phyloP scores from a whole-genome alignment of 2,113 vertebrate species.

The Poecile atricapillus region DNA sequence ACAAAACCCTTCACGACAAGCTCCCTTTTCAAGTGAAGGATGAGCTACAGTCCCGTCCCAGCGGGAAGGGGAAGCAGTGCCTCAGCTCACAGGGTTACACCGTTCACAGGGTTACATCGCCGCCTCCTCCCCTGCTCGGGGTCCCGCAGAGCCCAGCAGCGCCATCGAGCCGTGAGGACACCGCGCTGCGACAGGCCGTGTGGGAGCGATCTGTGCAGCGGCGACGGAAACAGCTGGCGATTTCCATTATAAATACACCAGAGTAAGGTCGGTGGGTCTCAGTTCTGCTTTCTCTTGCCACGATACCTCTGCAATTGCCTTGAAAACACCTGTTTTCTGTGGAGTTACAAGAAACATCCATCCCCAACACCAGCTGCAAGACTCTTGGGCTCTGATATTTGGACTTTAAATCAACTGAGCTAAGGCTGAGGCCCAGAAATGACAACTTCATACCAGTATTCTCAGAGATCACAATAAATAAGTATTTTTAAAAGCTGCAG shows the following conservation, averaged over 20 bases:
- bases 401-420: neutral
- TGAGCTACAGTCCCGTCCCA: fast-evolving
- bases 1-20: fast-evolving
- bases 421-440: neutral
- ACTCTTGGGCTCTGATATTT: neutral
- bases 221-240: neutral
- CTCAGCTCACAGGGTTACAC: neutral
- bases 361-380: neutral
- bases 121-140: neutral
- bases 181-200: fast-evolving
- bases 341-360: neutral
- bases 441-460: fast-evolving
- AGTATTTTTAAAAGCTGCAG: neutral
- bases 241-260: neutral
- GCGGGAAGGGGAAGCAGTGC: neutral
- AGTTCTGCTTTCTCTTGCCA: neutral
- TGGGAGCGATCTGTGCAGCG: fast-evolving
- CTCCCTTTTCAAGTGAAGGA: neutral
- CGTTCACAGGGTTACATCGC: fast-evolving
- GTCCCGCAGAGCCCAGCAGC: neutral
- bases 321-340: neutral
- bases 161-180: fast-evolving
- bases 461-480: neutral
- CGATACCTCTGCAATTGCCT: neutral
- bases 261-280: neutral